These are phyloP conservation scores for Lacerta bilineata DNA, from an alignment of 2,797 vertebrate species.

Conservation along the genomic window DNA sequence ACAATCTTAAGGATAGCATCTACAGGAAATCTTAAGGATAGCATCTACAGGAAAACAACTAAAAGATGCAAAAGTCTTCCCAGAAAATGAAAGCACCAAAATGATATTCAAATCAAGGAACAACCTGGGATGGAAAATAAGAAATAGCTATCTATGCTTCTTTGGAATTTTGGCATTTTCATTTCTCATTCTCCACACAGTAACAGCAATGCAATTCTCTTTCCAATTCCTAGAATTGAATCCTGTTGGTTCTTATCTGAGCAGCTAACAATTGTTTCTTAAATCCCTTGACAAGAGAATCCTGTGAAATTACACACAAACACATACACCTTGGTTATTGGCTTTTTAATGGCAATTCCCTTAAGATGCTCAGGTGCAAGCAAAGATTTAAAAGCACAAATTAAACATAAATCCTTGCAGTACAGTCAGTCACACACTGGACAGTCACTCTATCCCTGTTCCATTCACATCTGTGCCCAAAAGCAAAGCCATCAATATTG, in stretches of 20 bases:
- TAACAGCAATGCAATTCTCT: constrained; percentile 12
- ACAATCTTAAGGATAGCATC: constrained; percentile 37
- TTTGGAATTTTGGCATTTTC: constrained; percentile 22
- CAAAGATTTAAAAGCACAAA: not conserved
- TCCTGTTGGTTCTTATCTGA: not conserved
- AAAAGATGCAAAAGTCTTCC: constrained; percentile 32
- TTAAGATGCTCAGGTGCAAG: not conserved
- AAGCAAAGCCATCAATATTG: not conserved
- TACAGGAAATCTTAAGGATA: constrained; percentile 23
- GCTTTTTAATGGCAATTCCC: not conserved
- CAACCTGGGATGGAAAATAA: constrained; percentile 33
- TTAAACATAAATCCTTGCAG: not conserved
- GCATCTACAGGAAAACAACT: constrained; percentile 8
- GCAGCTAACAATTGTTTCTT: not conserved
- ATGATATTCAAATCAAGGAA: constrained; percentile 56
- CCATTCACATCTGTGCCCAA: constrained; percentile 1
- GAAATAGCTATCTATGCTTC: constrained; percentile 16
- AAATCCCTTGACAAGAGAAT: not conserved
- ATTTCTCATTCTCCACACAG: constrained; percentile 26
- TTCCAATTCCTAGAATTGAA: constrained; percentile 6
- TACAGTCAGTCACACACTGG: constrained; percentile 6
- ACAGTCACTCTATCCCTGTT: not conserved
- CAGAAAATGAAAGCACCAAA: constrained; percentile 46
- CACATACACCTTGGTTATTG: not conserved
- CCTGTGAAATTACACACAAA: not conserved